A percentile compares a stretch with the other conserved stretches of the same genome.
Conservation (phyloP, 2,113 vertebrate genomes). For the Eulacestoma nigropectus region DNA sequence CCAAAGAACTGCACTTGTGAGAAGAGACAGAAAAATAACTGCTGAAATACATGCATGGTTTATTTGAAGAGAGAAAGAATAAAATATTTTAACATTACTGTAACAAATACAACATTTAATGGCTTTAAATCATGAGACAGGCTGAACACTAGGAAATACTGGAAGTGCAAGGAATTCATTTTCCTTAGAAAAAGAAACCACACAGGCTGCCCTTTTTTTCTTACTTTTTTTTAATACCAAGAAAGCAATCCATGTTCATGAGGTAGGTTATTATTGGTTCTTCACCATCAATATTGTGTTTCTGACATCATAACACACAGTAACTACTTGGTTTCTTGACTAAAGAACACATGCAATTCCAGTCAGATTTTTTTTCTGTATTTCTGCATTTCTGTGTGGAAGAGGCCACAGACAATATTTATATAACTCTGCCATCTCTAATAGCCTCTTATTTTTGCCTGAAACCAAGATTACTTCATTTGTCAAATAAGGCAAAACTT, state of each 20-base stretch:
- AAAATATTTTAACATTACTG: neutral
- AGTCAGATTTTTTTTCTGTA: neutral
- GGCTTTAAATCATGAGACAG: neutral
- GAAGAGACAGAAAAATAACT: neutral
- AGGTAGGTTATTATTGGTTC: neutral
- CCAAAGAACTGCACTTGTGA: neutral
- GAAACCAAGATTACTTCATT: neutral
- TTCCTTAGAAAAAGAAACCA: neutral
- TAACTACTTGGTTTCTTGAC: neutral
- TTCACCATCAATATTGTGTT: neutral
- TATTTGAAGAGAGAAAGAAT: neutral
- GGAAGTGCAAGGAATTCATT: neutral
- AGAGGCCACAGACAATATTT: neutral
- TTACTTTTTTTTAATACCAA: neutral
- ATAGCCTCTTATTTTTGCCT: neutral
- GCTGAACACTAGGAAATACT: neutral
- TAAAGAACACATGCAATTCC: neutral
- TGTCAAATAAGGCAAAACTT: neutral
- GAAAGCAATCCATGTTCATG: neutral
- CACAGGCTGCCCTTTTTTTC: neutral
- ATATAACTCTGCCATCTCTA: neutral
- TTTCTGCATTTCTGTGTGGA: neutral
- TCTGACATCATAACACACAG: neutral
- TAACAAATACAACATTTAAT: neutral
- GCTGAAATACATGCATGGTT: neutral